Evolutionary conservation across 2,888 invertebrate genomes (phyloP), one percentile per base, ranked within the genome.

Genomic region (Tigriopus californicus): DNA sequence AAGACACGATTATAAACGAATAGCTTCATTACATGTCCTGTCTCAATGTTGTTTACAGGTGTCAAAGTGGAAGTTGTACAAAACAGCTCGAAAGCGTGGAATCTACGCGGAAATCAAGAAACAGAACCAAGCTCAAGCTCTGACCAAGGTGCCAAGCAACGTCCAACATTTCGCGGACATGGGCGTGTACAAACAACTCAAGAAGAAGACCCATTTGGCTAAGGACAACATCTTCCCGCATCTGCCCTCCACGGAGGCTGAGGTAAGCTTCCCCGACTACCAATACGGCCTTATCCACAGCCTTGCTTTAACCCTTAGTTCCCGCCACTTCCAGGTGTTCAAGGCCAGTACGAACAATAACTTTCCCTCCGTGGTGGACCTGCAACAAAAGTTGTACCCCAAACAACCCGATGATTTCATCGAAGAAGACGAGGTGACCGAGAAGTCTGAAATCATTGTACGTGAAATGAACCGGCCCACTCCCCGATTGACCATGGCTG

Each of bases 41-140:
- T 44, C 18, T 44, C 12, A 18, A 10, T 48, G 11, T 48, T 11
- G 10, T 48, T 12, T 24, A 3, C n/a, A 54, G 54, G 54, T 58
- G 24, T 58, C 58, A 12, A 58, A 58, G 25, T 58, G 58, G 58
- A 58, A 58, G 49, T 40, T 58, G 11, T 58, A 58, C 15, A 58
- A 58, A 48, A 58, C 58, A 8, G 58, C 58, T 12, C 22, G 58
- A 33, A 58, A 58, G 20, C 47, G 58, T 15, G 58, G 58, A 18
- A 58, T 58, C 33, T 58, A 58, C 40, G 58, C 58, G 6, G 58
- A 58, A 49, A 58, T 58, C n/a, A 58, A 58, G 49, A 58, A 58
- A 41, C 58, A 58, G 40, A 58, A 58, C 22, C 58, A 58, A 40
- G 58, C 58, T 13, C 58, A 58, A 25, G 47, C 58, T 13, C 33